A percentile compares a stretch with the other conserved stretches of the same genome.
These are phyloP conservation scores for Amphiprion ocellaris DNA, from an alignment of 2,113 vertebrate species.

Conservation along the genomic window DNA sequence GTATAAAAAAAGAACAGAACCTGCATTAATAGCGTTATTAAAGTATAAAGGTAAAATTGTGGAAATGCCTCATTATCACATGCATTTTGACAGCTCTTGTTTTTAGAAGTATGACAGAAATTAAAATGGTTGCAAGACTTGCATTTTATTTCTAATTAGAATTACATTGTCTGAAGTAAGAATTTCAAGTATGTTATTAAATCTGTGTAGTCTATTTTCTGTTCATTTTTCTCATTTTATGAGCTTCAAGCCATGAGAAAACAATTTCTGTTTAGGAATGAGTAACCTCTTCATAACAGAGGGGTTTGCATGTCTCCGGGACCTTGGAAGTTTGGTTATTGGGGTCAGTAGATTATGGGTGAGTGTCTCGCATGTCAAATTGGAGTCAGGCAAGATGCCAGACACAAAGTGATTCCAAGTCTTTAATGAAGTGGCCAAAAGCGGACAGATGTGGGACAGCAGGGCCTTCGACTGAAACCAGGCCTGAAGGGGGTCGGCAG, in stretches of 20 bases:
- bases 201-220: not conserved
- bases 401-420: not conserved
- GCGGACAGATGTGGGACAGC: slow-evolving; percentile 38
- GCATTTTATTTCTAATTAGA: not conserved
- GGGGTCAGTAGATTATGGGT: slow-evolving; percentile 2
- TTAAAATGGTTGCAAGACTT: no score
- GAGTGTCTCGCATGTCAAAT: slow-evolving; percentile 6
- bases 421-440: slow-evolving; percentile 27
- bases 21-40: no score
- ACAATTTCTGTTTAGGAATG: slow-evolving; percentile 16
- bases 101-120: not conserved
- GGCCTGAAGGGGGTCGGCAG: not conserved
- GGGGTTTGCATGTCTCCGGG: slow-evolving; percentile 7
- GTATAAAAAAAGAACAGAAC: no score
- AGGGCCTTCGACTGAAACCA: slow-evolving; percentile 11
- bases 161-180: not conserved
- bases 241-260: not conserved
- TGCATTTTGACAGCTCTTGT: no score
- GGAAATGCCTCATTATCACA: no score
- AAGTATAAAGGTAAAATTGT: no score
- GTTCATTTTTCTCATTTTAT: not conserved
- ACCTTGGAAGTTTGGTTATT: slow-evolving; percentile 12
- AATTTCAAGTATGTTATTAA: slow-evolving; percentile 24
- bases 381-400: slow-evolving; percentile 14
- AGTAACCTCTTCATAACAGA: slow-evolving; percentile 18